Evolutionary conservation across 2,797 vertebrate species (phyloP).

Genomic region (Platalea minor): DNA sequence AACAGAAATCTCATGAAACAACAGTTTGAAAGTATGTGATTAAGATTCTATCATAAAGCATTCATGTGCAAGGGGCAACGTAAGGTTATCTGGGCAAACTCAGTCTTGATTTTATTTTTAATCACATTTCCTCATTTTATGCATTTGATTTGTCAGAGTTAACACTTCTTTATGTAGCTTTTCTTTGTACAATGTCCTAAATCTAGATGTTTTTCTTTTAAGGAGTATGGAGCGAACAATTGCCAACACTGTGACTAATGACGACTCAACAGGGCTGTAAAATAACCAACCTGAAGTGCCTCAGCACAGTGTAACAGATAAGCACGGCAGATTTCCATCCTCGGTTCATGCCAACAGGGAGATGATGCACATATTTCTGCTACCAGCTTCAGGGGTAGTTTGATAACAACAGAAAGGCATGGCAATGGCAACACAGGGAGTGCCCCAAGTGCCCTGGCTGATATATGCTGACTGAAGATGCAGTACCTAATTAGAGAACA

Average conservation of each 20-base stretch:
- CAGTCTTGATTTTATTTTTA: neutral
- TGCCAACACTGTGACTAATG: neutral
- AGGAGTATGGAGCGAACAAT: neutral
- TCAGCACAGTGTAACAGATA: fast-evolving
- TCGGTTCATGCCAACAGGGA: fast-evolving
- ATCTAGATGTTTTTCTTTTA: neutral
- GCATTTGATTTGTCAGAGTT: neutral
- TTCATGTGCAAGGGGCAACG: neutral
- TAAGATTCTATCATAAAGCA: neutral
- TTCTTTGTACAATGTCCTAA: neutral
- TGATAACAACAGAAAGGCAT: neutral
- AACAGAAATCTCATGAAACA: neutral
- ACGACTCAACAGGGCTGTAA: neutral
- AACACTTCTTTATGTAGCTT: neutral
- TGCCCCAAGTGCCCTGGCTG: neutral
- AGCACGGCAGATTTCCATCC: fast-evolving
- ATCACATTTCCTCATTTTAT: neutral
- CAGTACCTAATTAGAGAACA: neutral
- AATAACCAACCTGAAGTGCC: neutral
- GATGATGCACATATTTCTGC: neutral
- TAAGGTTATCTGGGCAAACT: neutral
- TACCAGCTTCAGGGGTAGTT: neutral
- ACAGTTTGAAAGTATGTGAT: neutral
- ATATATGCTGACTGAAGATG: neutral
- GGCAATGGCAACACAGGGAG: fast-evolving